phyloP scores from a whole-genome alignment of 1,140 invertebrate genomes.

The Lordiphosa collinella region DNA sequence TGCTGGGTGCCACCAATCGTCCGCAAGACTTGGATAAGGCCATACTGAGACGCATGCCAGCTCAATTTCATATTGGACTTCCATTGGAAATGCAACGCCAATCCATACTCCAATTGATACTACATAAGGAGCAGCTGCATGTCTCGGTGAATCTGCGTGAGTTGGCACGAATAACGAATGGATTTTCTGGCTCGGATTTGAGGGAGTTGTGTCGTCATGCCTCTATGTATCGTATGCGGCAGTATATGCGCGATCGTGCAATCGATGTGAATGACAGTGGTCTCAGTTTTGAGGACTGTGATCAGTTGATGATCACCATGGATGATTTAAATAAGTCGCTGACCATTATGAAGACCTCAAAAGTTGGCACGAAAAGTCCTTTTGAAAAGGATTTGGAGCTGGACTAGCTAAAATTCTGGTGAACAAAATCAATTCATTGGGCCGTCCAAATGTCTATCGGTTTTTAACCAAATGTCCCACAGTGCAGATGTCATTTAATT shows the following conservation, averaged over 20 bases:
- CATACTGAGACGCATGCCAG: slow-evolving; percentile 97
- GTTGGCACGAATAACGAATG: slow-evolving; percentile 87
- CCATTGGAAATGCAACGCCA: slow-evolving; percentile 88
- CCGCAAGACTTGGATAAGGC: slow-evolving; percentile 96
- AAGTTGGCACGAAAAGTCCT: slow-evolving; percentile 79
- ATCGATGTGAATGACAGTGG: background rate
- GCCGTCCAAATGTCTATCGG: background rate
- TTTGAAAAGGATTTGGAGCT: slow-evolving; percentile 40
- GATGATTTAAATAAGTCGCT: slow-evolving; percentile 84
- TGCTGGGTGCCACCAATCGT: slow-evolving; percentile 90
- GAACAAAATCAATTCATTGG: background rate
- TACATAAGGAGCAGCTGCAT: slow-evolving; percentile 87
- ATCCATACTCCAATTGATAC: slow-evolving; percentile 88
- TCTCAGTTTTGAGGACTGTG: slow-evolving; percentile 79
- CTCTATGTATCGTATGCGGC: slow-evolving; percentile 90
- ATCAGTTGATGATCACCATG: slow-evolving; percentile 79
- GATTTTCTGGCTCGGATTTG: slow-evolving; percentile 95
- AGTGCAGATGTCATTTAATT: too few relatives aligned
- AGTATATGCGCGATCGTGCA: slow-evolving; percentile 70
- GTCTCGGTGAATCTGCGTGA: slow-evolving; percentile 84
- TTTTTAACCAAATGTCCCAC: background rate
- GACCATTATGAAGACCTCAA: slow-evolving; percentile 85
- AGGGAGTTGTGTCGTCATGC: slow-evolving; percentile 93
- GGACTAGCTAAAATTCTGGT: slow-evolving; percentile 16
- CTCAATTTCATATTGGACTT: slow-evolving; percentile 93